Base-by-base conservation (phyloP, 2,113 vertebrate genomes). In the Mustela nigripes region DNA sequence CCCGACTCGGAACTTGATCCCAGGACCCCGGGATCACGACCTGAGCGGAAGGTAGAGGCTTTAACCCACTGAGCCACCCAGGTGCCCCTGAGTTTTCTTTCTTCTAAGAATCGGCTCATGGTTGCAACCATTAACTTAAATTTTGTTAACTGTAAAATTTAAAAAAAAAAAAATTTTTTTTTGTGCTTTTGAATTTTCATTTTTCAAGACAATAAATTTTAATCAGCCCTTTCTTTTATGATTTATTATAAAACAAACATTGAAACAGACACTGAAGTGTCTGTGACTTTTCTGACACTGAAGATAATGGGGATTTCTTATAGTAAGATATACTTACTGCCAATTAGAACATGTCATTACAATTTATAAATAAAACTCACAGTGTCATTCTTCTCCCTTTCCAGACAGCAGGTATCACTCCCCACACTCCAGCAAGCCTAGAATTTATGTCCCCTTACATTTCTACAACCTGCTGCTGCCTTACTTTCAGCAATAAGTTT, bases 361-460 rank as follows among this genome's bases (percentile, higher is more conserved):
- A 65, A 60, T 45, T 91, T 56, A 93, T 36, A 95, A 96, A 73
- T 83, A 65, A 88, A 94, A 96, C 39, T 94, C 60, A 62, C 28
- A 79, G 6, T 48, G 28, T 21, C 31, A 58, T 88, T 50, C 24
- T 45, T 90, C 48, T 95, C 42, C 15, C 45, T 71, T 93, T 87
- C n/a, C 26, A 56, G 79, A 88, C 1, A 84, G 62, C 50, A 93
- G 36, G 21, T 74, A 69, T 48, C 14, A 56, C 33, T 73, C 39
- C 85, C 73, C 24, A 86, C n/a, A 79, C 0, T 50, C 48, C 21
- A 94, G 45, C 3, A 87, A 39, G 92, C 36, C 82, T 42, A 87
- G 26, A 85, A 73, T 56, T 60, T 69, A 85, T 5, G 5, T 33
- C 62, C 86, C 28, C 53, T 18, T 71, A 84, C 19, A 80, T 94